These are phyloP conservation scores for Odontophorus gujanensis DNA, from an alignment of 2,113 vertebrate genomes.

Conservation along the genomic window DNA sequence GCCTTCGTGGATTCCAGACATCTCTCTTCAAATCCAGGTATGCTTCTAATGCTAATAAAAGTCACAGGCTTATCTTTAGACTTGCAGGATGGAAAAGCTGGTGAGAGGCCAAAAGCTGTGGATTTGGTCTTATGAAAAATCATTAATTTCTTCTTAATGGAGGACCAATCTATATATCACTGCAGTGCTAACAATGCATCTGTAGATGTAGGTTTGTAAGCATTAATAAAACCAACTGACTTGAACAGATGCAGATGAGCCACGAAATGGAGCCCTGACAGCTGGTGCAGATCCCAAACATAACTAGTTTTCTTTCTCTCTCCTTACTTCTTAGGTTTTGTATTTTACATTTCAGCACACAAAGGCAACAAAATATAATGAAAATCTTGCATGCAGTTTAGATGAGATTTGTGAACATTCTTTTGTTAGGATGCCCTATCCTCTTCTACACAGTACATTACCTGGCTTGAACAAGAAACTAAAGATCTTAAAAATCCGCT, in stretches of 20 bases:
- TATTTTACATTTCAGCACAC: not conserved
- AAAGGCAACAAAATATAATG: not conserved
- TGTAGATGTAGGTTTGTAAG: constrained; percentile 60
- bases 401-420: not conserved
- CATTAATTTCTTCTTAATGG: constrained; percentile 61
- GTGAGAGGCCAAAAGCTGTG: constrained; percentile 9
- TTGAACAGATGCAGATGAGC: constrained; percentile 43
- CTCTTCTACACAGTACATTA: not conserved
- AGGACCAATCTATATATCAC: constrained; percentile 54
- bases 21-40: not conserved
- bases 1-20: not conserved
- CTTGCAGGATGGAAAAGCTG: not conserved
- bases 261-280: not conserved
- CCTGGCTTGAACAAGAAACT: not conserved
- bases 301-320: constrained; percentile 1
- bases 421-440: not conserved
- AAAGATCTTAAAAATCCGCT: not conserved
- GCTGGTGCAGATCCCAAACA: not conserved
- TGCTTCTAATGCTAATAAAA: not conserved
- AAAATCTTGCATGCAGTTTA: not conserved
- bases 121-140: constrained; percentile 4
- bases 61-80: not conserved
- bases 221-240: constrained; percentile 59
- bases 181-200: constrained; percentile 27
- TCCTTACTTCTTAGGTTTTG: not conserved